Base-by-base conservation (phyloP, 2,113 vertebrate species). In the Psophia crepitans region DNA sequence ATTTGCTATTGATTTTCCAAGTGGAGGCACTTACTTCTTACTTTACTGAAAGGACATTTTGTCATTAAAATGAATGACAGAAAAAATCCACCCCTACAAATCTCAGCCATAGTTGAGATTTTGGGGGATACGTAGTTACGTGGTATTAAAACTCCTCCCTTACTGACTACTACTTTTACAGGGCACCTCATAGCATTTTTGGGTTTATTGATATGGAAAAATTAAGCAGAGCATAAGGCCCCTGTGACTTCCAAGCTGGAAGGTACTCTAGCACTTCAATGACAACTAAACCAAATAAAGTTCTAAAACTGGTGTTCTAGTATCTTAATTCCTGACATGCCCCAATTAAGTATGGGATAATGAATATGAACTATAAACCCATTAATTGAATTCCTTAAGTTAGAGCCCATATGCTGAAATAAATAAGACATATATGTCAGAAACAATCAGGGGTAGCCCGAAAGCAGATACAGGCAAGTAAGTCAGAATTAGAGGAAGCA, bases 1-100 rank as follows among this genome's bases (percentile, higher is more conserved):
- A 98, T 97, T 96, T 93, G 53, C 74, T 97, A 95, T 96, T 94
- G 94, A 98, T 97, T 97, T 95, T 95, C 76, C 91, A 89, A 95
- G 90, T 5, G 7, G 49, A 97, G 79, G 87, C 94, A 96, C 79
- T 96, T 96, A 92, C 58, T 91, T 89, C 70, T 89, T 89, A 95
- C 41, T 80, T 87, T 35, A 76, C 33, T 70, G 41, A 93, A 95
- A 94, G 56, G 32, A 93, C 75, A 48, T 92, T 94, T 84, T 87
- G 54, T 66, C 91, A 94, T 95, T 94, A 94, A 93, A 96, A 89
- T 18, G 60, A 84, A 81, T 65, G 89, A 92, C 89, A 90, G n/a
- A 68, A 93, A 89, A 85, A 53, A 57, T 30, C 24, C 64, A 83
- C 53, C 43, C 41, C 48, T 68, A 57, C 17, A 76, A 82, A 53